Conservation (phyloP, 1,140 invertebrate species). For the Frieseomelitta varia region DNA sequence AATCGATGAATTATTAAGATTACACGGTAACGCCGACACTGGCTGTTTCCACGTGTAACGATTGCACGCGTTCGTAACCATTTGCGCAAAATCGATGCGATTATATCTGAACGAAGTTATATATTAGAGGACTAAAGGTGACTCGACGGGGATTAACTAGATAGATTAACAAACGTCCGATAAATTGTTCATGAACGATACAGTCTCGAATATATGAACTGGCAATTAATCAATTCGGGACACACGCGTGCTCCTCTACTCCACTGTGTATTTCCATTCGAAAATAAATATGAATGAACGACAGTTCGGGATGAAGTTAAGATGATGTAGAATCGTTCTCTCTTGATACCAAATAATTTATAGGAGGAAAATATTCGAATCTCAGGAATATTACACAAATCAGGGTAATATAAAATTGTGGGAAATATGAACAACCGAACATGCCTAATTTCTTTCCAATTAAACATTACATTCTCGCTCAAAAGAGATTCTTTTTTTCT, state of each 20-base stretch:
- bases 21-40: background rate
- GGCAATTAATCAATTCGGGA: background rate
- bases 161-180: constrained; percentile 5
- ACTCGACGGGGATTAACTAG: constrained; percentile 12
- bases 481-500: too few species aligned
- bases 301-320: background rate
- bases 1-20: constrained; percentile 30
- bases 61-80: background rate
- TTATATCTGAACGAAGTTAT: background rate
- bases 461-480: too few species aligned
- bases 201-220: background rate
- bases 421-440: too few species aligned
- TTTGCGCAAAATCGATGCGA: constrained; percentile 9
- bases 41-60: background rate
- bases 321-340: background rate
- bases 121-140: background rate
- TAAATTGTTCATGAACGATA: constrained; percentile 15
- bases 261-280: background rate
- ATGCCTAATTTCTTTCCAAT: too few species aligned
- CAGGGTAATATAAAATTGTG: too few species aligned
- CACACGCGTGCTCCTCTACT: background rate
- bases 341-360: background rate
- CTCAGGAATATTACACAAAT: background rate
- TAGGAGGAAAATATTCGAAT: background rate
- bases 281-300: background rate